Conservation (phyloP, 2,113 vertebrate genomes). For the Paramormyrops kingsleyae region DNA sequence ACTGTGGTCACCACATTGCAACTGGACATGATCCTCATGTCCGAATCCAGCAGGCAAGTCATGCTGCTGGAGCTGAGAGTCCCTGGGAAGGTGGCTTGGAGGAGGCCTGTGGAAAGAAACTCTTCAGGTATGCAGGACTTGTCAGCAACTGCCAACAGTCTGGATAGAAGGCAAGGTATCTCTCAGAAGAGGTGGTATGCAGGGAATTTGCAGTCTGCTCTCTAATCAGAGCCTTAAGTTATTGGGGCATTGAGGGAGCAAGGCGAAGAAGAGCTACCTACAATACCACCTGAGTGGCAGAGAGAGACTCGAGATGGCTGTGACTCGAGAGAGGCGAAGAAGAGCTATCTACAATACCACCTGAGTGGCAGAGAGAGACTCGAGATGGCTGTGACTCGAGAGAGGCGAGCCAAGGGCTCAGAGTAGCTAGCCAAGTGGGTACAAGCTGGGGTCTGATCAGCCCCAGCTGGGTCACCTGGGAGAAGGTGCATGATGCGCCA, state of each 20-base stretch:
- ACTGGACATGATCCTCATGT: not conserved
- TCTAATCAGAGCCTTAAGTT: not conserved
- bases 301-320: not conserved
- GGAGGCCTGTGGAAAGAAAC: not conserved
- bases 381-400: not conserved
- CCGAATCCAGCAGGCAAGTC: not conserved
- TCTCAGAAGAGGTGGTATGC: not conserved
- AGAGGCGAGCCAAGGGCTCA: not conserved
- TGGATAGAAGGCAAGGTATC: not conserved
- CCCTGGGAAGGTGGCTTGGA: not conserved
- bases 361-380: not conserved
- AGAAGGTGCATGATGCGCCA: not conserved
- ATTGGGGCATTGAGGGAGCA: not conserved
- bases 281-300: not conserved
- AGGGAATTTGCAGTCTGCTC: not conserved
- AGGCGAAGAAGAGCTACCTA: not conserved
- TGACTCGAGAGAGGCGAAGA: not conserved
- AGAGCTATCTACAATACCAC: not conserved
- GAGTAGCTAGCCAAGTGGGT: not conserved
- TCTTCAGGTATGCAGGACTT: not conserved
- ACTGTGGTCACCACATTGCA: not conserved
- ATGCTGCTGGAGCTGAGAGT: not conserved
- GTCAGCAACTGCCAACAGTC: not conserved
- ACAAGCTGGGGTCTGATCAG: not conserved
- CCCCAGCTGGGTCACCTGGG: not conserved